Percentiles rank a stretch among this genome's conserved stretches.
phyloP scores from a whole-genome alignment of 2,113 vertebrate genomes.

The Aphyosemion australe region DNA sequence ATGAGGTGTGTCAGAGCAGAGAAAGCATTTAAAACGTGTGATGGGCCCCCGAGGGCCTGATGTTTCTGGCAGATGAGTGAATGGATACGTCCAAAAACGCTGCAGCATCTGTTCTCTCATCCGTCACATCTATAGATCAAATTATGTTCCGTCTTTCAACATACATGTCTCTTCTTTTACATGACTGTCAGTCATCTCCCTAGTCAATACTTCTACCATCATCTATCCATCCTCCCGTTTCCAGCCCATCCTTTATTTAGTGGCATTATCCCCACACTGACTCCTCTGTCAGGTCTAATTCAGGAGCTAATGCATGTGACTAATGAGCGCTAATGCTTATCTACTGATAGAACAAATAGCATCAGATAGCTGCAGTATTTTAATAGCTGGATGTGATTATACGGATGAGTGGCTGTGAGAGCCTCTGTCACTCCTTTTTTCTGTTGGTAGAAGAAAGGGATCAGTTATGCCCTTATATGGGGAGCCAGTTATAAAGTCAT shows the following conservation, averaged over 20 bases:
- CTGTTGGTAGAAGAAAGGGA: constrained; percentile 21
- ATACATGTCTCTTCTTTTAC: not conserved
- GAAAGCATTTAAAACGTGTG: no score
- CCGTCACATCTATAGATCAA: constrained; percentile 17
- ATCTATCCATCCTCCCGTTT: constrained; percentile 22
- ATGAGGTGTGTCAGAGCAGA: no score
- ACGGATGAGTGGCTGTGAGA: constrained; percentile 55
- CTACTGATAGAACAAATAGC: constrained; percentile 69
- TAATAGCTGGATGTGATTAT: constrained; percentile 65
- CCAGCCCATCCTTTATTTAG: not conserved
- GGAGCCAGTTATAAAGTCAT: no score
- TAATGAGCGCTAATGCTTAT: constrained; percentile 70
- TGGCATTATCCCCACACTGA: constrained; percentile 32
- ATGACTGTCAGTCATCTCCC: constrained; percentile 12
- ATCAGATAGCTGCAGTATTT: constrained; percentile 63
- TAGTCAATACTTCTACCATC: constrained; percentile 16
- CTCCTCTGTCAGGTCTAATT: constrained; percentile 55
- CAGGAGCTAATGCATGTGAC: constrained; percentile 67
- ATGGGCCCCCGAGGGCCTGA: no score
- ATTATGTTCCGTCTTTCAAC: constrained; percentile 1
- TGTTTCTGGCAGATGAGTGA: not conserved
- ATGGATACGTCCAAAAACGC: constrained; percentile 5
- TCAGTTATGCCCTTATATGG: constrained; percentile 42
- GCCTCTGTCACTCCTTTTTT: constrained; percentile 44
- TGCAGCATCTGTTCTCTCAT: constrained; percentile 3